A percentile compares a stretch with the other conserved stretches of the same genome.
phyloP scores from a whole-genome alignment of 37 sponge, comb jelly and placozoan genomes.

The Petrosia ficiformis region DNA sequence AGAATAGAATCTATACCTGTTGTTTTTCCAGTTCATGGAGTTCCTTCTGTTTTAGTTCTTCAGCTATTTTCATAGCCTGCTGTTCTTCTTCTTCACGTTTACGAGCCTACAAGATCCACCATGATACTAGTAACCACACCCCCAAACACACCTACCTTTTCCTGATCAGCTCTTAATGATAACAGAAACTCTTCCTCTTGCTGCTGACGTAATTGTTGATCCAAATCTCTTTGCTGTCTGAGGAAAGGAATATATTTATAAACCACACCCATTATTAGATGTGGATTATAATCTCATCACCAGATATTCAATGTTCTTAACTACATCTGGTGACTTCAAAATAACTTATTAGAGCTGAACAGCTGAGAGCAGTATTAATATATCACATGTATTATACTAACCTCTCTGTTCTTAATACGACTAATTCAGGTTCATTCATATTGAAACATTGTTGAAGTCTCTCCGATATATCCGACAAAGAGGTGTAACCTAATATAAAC shows the following conservation, averaged over 20 bases:
- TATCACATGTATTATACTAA: too few species aligned
- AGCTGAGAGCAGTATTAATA: too few species aligned
- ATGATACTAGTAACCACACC: slow-evolving; percentile 4
- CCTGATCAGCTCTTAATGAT: slow-evolving; percentile 63
- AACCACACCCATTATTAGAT: too few species aligned
- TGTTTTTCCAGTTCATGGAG: not conserved
- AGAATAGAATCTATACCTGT: not conserved
- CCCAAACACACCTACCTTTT: slow-evolving; percentile 61
- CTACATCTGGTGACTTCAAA: too few species aligned
- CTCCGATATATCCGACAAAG: slow-evolving; percentile 20
- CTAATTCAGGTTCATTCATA: slow-evolving; percentile 63
- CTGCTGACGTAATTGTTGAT: slow-evolving; percentile 55
- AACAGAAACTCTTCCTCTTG: slow-evolving; percentile 69
- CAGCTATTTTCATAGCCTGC: slow-evolving; percentile 7
- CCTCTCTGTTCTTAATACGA: slow-evolving; percentile 69
- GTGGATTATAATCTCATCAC: too few species aligned
- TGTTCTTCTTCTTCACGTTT: slow-evolving; percentile 20
- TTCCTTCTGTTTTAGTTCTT: slow-evolving; percentile 22
- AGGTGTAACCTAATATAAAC: not conserved
- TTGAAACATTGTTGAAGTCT: slow-evolving; percentile 25
- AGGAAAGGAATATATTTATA: too few species aligned
- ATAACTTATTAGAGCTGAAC: too few species aligned
- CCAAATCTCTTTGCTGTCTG: slow-evolving; percentile 30
- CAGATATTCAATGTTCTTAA: too few species aligned
- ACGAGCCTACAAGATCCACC: not conserved